These are phyloP conservation scores for Mylabris sibirica DNA, from an alignment of 2,888 invertebrate genomes.

Conservation along the genomic window DNA sequence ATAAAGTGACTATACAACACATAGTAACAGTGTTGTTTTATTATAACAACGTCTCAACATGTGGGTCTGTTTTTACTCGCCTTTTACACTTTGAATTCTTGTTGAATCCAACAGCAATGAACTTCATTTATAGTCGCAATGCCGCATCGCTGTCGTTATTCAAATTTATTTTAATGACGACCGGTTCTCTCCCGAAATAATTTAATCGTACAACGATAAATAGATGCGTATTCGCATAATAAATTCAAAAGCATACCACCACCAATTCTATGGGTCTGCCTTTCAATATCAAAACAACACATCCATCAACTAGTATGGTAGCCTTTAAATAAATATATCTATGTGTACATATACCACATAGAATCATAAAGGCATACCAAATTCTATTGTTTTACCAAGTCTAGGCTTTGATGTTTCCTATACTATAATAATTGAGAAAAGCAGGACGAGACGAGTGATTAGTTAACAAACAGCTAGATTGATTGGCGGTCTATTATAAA, in stretches of 20 bases:
- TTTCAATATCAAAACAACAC: background rate
- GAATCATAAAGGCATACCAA: background rate
- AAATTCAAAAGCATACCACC: background rate
- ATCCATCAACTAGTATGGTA: background rate
- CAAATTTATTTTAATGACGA: slow-evolving; percentile 38
- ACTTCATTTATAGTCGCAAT: slow-evolving; percentile 31
- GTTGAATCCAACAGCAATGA: slow-evolving; percentile 35
- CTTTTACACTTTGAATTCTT: slow-evolving; percentile 35
- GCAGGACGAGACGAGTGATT: background rate
- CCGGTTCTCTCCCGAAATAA: slow-evolving; percentile 36
- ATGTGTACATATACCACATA: background rate
- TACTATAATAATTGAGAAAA: background rate
- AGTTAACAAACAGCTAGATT: slow-evolving; percentile 10
- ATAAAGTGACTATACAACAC: slow-evolving; percentile 24
- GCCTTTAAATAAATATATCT: background rate
- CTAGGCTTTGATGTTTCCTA: background rate
- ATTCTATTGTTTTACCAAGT: background rate
- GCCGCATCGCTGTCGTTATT: slow-evolving; percentile 28
- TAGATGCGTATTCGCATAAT: slow-evolving; percentile 28
- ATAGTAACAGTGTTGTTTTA: slow-evolving; percentile 30
- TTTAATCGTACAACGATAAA: slow-evolving; percentile 32
- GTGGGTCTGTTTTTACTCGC: slow-evolving; percentile 35
- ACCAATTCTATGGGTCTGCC: background rate
- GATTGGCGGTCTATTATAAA: slow-evolving; percentile 3
- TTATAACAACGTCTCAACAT: slow-evolving; percentile 30